Percentiles rank a stretch among this genome's conserved stretches.
Conservation (phyloP, 2,113 vertebrate genomes). For the Hyperoodon ampullatus region DNA sequence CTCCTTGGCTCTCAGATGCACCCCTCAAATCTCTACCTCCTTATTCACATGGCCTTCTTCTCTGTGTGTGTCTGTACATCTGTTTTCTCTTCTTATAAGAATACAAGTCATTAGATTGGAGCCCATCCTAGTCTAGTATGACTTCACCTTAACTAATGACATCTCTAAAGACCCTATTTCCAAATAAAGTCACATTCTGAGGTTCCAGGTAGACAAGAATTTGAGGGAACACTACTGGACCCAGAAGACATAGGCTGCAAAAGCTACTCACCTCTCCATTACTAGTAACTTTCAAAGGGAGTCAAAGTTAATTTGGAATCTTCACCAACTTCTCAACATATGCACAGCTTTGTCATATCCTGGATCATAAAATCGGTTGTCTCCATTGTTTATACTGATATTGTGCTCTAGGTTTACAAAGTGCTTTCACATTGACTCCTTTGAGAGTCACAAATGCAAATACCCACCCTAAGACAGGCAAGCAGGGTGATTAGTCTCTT, state of each 20-base stretch:
- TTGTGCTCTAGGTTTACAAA: neutral
- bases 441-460: neutral
- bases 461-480: neutral
- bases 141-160: neutral
- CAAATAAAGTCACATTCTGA: neutral
- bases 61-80: neutral
- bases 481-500: neutral
- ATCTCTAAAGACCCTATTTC: neutral
- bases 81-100: neutral
- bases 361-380: slow-evolving; percentile 1
- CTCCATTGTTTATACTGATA: neutral
- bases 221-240: neutral
- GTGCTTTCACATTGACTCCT: neutral
- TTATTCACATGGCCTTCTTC: neutral
- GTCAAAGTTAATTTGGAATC: slow-evolving; percentile 13
- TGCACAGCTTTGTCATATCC: neutral
- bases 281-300: slow-evolving; percentile 4
- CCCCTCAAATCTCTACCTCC: neutral
- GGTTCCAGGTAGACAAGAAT: neutral
- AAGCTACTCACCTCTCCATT: neutral
- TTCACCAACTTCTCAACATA: neutral
- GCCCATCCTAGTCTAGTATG: neutral
- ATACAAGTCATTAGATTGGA: neutral
- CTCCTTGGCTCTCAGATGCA: neutral
- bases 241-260: neutral